Conservation (phyloP, 2,888 invertebrate genomes). For the Drosophila quasianomalipes region DNA sequence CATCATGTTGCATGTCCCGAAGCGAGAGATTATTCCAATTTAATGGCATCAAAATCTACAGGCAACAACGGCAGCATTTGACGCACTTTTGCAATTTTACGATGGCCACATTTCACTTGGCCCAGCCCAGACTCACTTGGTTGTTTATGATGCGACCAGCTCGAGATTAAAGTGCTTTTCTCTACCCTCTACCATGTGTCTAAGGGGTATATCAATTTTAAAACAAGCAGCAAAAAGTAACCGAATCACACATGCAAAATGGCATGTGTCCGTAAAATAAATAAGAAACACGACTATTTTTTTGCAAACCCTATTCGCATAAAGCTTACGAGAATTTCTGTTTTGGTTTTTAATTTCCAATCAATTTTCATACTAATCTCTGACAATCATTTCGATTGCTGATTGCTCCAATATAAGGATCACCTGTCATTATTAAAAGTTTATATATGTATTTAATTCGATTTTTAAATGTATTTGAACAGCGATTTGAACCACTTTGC, state of each 20-base stretch:
- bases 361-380: not conserved
- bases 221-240: not conserved
- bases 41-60: constrained; percentile 42
- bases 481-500: not conserved
- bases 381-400: not conserved
- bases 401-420: not conserved
- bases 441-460: not conserved
- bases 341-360: not conserved
- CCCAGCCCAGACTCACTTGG: constrained; percentile 26
- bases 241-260: not conserved
- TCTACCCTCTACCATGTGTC: constrained; percentile 32
- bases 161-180: constrained; percentile 55
- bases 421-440: not conserved
- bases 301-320: not conserved
- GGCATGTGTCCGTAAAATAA: not conserved
- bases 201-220: constrained; percentile 29
- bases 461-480: not conserved
- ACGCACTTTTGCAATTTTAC: constrained; percentile 62
- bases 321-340: not conserved
- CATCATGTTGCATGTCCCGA: constrained; percentile 32
- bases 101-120: constrained; percentile 50
- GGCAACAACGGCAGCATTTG: constrained; percentile 45
- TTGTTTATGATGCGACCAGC: constrained; percentile 55
- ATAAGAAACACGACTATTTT: not conserved
- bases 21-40: constrained; percentile 45